Evolutionary conservation across 2,797 vertebrate species (phyloP), one percentile per base, ranked within the genome.

Genomic region (Gadopsis bispinosus): DNA sequence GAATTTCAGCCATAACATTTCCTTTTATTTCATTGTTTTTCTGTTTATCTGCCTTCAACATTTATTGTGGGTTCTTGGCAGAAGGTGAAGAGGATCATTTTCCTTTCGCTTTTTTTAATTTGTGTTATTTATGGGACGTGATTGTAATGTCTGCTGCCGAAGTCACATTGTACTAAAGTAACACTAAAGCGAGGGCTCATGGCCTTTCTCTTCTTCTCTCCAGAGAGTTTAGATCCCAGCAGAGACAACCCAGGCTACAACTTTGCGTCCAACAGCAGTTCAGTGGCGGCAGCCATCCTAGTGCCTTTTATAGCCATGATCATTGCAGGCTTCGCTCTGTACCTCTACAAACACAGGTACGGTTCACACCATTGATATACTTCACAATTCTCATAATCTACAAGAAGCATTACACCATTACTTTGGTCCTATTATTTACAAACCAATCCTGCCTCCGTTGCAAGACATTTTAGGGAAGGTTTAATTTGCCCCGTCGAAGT

Each of bases 281-380:
- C 98, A 0, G 98, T 99, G 91, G 98, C 98, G 12, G 98, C 98
- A 82, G 98, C 98, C 79, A 99, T 99, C 87, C 95, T 99, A 90
- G 98, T 99, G 97, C 98, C 98, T 97, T 99, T 99, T 95, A 97
- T 99, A 80, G 98, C 98, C 89, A 97, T 99, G 96, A 99, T 99
- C 94, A 99, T 99, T 62, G 98, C 98, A 83, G 98, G 98, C 95
- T 99, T 99, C 7, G 97, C 98, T 85, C 95, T 99, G 89, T 99
- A 99, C 94, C 98, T 99, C 93, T 99, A 99, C 93, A 99, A 99
- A 96, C 98, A 99, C 96, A 98, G 98, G 98, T 99, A 88, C 73
- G 56, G 5, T 11, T 73, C 13, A 51, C 41, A 29, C 0, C 0
- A 3, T 14, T 31, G 9, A 14, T 37, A 9, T 51, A 20, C 61